These are phyloP conservation scores for Spicauda simplicius DNA, from an alignment of 2,888 invertebrate genomes.

Conservation along the genomic window DNA sequence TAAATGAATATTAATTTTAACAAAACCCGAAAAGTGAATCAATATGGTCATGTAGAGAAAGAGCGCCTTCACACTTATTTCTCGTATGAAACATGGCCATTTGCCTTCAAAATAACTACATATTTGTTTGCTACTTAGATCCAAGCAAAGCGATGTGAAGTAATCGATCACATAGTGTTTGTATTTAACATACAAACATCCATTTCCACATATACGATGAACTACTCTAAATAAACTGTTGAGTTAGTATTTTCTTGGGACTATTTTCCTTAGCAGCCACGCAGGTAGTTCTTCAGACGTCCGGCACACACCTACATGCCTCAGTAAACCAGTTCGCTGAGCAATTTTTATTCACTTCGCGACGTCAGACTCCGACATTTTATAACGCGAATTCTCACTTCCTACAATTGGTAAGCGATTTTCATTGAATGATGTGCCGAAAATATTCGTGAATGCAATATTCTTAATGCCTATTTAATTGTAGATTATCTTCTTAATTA, in stretches of 20 bases:
- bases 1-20: too few species aligned
- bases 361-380: slow-evolving; percentile 22
- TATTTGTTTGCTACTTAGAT: too few species aligned
- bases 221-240: not conserved
- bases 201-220: too few species aligned
- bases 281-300: slow-evolving; percentile 10
- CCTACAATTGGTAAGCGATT: slow-evolving; percentile 21
- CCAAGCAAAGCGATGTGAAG: too few species aligned
- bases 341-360: slow-evolving; percentile 41
- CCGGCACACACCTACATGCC: not conserved
- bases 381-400: slow-evolving; percentile 24
- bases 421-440: slow-evolving; percentile 1
- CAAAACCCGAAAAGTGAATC: too few species aligned
- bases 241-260: slow-evolving; percentile 1
- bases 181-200: too few species aligned
- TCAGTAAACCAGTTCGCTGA: slow-evolving; percentile 35
- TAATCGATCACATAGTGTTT: too few species aligned
- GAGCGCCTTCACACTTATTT: too few species aligned
- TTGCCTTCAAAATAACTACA: too few species aligned
- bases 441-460: not conserved
- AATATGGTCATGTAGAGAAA: too few species aligned
- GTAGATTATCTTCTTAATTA: too few species aligned
- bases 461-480: not conserved
- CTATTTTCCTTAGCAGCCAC: not conserved
- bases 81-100: too few species aligned